phyloP scores from a whole-genome alignment of 2,797 vertebrate genomes.

The Halcyon badia region DNA sequence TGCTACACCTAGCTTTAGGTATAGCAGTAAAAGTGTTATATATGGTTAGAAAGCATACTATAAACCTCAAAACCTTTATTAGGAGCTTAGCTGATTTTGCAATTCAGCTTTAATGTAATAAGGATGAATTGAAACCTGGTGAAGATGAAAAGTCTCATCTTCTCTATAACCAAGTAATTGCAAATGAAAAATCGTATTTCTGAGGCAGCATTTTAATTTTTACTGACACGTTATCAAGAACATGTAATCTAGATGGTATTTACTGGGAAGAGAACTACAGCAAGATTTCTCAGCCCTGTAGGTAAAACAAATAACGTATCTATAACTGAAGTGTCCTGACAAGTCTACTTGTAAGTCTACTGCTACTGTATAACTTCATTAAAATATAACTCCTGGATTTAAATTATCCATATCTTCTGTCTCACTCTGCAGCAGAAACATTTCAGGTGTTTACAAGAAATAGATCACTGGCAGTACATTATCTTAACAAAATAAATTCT shows the following conservation, averaged over 20 bases:
- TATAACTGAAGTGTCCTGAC: background rate
- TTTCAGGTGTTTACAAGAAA: background rate
- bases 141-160: background rate
- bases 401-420: background rate
- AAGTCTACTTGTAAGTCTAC: background rate
- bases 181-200: background rate
- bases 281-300: background rate
- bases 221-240: background rate
- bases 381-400: background rate
- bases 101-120: background rate
- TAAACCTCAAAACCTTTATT: background rate
- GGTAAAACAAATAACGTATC: background rate
- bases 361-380: background rate
- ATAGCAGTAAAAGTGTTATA: background rate
- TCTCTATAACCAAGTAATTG: background rate
- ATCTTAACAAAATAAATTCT: background rate
- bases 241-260: background rate
- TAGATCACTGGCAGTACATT: background rate
- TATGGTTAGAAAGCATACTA: background rate
- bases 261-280: background rate
- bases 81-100: background rate
- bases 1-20: background rate
- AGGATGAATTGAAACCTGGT: background rate
- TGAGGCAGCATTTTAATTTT: background rate
- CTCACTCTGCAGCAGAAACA: background rate